Base-by-base conservation (phyloP, 53 echinoderm and acorn worm genomes). In the Henricia sp. region DNA sequence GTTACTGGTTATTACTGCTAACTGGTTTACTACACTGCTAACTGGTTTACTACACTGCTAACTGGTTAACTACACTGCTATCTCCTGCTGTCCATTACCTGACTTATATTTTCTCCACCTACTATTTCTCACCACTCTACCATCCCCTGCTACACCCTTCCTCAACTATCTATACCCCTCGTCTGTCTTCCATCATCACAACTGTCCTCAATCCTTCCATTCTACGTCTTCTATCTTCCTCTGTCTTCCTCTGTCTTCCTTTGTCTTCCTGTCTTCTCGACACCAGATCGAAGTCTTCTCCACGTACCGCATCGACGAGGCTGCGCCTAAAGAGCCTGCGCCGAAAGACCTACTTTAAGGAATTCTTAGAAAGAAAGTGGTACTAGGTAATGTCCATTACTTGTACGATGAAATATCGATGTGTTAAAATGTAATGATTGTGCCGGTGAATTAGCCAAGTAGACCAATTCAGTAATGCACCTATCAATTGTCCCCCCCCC, bases 211-310 rank as follows among this genome's bases (percentile, higher is more conserved):
- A 37, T 11, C 30, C 50, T 70, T 34, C 11, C 26, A 21, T 29
- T 2, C 27, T 21, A 40, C 51, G 35, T 55, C 35, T 43, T 57
- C 58, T 52, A 16, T 54, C 30, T n/a, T 10, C 54, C 27, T 28
- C 50, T 37, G n/a, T n/a, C n/a, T n/a, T n/a, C n/a, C n/a, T n/a
- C n/a, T n/a, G n/a, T n/a, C n/a, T n/a, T n/a, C n/a, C n/a, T n/a
- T n/a, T n/a, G 14, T 24, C 73, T 37, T 32, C 40, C 9, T 27
- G 24, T 52, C 43, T 40, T 59, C 58, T 30, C 60, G 39, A 64
- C 44, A 57, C 35, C 60, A 80, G 80, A 80, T 80, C 34, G 80
- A 80, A 48, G 80, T 80, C 62, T 80, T 80, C 64, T 62, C 80
- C 29, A 80, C 80, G 3, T 80, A 64, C 57, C 80, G 64, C 51